phyloP scores from a whole-genome alignment of 2,797 vertebrate genomes.

The Myripristis murdjan region DNA sequence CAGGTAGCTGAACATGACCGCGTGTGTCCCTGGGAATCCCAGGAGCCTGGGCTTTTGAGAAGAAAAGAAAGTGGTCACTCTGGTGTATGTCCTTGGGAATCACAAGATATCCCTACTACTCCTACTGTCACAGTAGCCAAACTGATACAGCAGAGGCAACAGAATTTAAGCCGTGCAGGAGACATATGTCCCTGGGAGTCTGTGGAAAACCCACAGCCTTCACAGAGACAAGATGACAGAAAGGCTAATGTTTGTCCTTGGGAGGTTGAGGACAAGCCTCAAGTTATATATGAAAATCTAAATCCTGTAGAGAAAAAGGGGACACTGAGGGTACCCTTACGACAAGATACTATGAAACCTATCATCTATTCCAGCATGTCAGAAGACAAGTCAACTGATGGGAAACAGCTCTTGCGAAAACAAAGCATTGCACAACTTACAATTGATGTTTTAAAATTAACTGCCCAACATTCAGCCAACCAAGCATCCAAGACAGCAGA shows the following conservation, averaged over 20 bases:
- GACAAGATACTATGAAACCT: conserved; percentile 50
- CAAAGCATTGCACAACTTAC: conserved; percentile 1
- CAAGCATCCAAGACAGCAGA: conserved; percentile 61
- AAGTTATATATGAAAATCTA: conserved; percentile 76
- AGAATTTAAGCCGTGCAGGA: conserved; percentile 38
- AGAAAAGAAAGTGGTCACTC: conserved; percentile 34
- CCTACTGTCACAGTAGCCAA: conserved; percentile 38
- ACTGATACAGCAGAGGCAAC: conserved; percentile 41
- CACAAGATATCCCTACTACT: conserved; percentile 37
- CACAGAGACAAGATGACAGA: conserved; percentile 64
- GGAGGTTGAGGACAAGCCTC: conserved; percentile 69
- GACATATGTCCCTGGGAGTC: conserved; percentile 81
- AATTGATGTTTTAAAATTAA: conserved; percentile 7
- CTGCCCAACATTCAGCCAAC: conserved; percentile 36
- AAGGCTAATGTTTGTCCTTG: conserved; percentile 64
- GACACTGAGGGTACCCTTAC: conserved; percentile 45
- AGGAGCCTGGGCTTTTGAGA: conserved; percentile 48
- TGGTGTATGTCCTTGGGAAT: conserved; percentile 74
- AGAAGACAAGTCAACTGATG: conserved; percentile 13
- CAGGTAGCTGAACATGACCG: conserved; percentile 39
- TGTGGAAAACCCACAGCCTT: conserved; percentile 46
- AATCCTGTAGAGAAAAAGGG: conserved; percentile 51
- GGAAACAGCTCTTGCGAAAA: conserved; percentile 24
- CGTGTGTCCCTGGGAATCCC: conserved; percentile 68
- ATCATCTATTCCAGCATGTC: conserved; percentile 47